Conservation (phyloP, 2,797 vertebrate species). For the Anomalospiza imberbis region DNA sequence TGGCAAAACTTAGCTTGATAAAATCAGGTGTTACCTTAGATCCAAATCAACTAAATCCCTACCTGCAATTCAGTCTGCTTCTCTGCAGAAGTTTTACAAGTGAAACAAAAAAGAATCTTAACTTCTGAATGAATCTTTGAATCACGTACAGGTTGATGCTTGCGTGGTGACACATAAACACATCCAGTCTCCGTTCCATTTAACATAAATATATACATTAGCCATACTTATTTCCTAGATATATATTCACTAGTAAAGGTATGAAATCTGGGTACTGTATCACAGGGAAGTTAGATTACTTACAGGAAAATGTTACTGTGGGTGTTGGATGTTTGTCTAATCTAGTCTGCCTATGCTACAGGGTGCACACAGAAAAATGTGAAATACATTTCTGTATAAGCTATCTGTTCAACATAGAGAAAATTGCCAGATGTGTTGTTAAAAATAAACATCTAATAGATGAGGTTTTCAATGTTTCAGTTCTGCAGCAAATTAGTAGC, state of each 20-base stretch:
- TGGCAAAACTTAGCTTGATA: not conserved
- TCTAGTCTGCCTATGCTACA: conserved; percentile 41
- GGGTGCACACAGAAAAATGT: not conserved
- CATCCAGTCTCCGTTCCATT: conserved; percentile 22
- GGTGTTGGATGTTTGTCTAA: conserved; percentile 54
- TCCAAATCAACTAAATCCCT: conserved; percentile 12
- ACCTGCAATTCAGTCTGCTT: not conserved
- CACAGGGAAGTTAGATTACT: conserved; percentile 17
- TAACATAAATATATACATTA: conserved; percentile 12
- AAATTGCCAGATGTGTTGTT: not conserved
- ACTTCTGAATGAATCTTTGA: not conserved
- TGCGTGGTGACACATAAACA: not conserved
- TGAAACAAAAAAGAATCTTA: not conserved
- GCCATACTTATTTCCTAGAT: not conserved
- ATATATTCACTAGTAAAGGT: not conserved
- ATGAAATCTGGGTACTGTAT: not conserved
- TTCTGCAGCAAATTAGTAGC: not conserved
- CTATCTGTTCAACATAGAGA: not conserved
- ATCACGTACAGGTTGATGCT: not conserved
- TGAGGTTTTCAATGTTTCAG: not conserved
- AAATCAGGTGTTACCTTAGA: conserved; percentile 25
- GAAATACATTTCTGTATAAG: not conserved
- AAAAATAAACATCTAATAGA: not conserved
- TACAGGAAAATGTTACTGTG: not conserved
- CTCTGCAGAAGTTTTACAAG: not conserved